Evolutionary conservation across 2,888 invertebrate genomes (phyloP).

Genomic region (Caenorhabditis auriculariae): DNA sequence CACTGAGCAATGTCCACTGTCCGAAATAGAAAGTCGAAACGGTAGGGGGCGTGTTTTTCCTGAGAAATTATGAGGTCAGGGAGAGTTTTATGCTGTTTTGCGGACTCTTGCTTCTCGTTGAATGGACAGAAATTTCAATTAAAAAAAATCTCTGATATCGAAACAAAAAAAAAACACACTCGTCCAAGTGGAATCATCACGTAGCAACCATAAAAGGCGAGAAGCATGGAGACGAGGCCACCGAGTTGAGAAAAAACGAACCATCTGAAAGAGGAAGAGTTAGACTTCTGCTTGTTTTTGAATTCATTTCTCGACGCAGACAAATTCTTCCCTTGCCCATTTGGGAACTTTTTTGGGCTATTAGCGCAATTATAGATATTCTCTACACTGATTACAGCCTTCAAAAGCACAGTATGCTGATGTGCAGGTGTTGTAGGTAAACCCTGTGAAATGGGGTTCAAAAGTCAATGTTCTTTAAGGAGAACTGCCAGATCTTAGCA

Average conservation of each 20-base stretch:
- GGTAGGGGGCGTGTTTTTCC: conserved; percentile 48
- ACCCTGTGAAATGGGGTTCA: background rate
- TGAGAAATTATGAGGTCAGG: conserved; percentile 18
- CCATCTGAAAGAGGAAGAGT: conserved; percentile 49
- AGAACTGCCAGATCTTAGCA: too few species aligned
- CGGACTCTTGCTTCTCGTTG: background rate
- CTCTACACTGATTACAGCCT: too few species aligned
- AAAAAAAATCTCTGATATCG: background rate
- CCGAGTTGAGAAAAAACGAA: conserved; percentile 55
- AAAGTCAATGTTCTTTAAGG: too few species aligned
- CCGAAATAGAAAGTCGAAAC: conserved; percentile 56
- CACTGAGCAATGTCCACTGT: conserved; percentile 56
- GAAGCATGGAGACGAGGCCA: conserved; percentile 56
- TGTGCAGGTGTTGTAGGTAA: background rate
- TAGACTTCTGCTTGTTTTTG: too few species aligned
- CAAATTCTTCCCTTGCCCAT: too few species aligned
- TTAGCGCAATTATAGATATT: too few species aligned
- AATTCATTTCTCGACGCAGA: too few species aligned
- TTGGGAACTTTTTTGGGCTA: too few species aligned
- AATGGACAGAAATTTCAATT: background rate
- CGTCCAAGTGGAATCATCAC: conserved; percentile 57
- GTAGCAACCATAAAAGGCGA: conserved; percentile 61
- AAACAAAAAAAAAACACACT: conserved; percentile 23
- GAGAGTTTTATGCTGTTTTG: too few species aligned
- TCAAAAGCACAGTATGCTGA: too few species aligned